Percentiles rank a stretch among this genome's conserved stretches.
phyloP scores from a whole-genome alignment of 2,113 vertebrate species.

The Paramisgurnus dabryanus region DNA sequence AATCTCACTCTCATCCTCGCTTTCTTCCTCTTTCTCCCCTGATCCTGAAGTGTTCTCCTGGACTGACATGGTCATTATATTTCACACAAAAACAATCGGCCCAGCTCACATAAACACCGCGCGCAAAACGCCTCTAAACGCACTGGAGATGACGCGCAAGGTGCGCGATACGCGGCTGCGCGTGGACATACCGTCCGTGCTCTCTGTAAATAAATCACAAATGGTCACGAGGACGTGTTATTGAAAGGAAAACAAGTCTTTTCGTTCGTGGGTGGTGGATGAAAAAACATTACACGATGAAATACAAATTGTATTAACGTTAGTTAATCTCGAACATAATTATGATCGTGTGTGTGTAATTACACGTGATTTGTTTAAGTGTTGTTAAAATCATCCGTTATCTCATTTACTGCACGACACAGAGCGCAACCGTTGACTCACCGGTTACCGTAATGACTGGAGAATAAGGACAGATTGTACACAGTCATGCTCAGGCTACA shows the following conservation, averaged over 20 bases:
- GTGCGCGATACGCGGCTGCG: background rate
- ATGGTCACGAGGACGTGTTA: background rate
- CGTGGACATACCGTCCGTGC: background rate
- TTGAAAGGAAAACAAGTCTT: no score
- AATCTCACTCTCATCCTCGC: slow-evolving; percentile 82
- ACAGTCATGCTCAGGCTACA: background rate
- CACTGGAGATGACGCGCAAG: background rate
- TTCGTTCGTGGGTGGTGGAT: no score
- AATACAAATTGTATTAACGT: no score
- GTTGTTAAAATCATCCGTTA: background rate
- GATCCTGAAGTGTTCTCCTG: slow-evolving; percentile 64
- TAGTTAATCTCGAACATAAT: background rate
- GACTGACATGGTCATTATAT: slow-evolving; percentile 57
- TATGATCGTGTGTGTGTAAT: background rate
- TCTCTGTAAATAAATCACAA: no score
- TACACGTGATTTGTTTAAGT: background rate
- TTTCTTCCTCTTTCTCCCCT: slow-evolving; percentile 76
- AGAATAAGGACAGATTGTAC: background rate
- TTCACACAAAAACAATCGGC: background rate
- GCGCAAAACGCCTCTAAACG: background rate
- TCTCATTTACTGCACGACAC: slow-evolving; percentile 11
- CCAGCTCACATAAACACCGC: background rate
- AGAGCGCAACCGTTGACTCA: slow-evolving; percentile 30
- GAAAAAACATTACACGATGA: no score
- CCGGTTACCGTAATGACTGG: slow-evolving; percentile 34